Evolutionary conservation across 1,140 invertebrate genomes (phyloP), one percentile per base, ranked within the genome.

Genomic region (Nixonia krombeini): DNA sequence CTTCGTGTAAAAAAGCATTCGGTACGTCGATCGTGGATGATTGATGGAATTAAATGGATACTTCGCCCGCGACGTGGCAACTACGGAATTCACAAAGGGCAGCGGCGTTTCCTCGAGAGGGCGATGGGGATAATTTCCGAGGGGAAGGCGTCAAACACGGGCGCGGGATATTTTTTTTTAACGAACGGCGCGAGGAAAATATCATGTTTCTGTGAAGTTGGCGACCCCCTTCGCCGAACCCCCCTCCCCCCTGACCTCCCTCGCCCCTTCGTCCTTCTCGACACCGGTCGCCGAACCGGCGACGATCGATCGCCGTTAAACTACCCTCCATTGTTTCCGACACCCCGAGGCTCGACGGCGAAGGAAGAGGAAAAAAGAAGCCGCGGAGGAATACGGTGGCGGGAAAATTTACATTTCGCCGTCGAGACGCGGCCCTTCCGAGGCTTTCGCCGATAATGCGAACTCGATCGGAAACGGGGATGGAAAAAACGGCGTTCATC

Each of bases 121-220:
- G 57, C 57, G 33, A 61, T 52, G 62, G 50, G 21, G 67, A 66
- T 64, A 64, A 70, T 68, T 67, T 72, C 61, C 28, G 58, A 74
- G 59, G 69, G 70, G 51, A 62, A 50, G 64, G 50, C 57, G 49
- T 55, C 42, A 47, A 63, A 51, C 47, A 57, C 57, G 49, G 64
- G 56, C 52, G 73, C 69, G 76, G 63, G 72, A 76, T 76, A 79
- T 79, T 80, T 80, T 79, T 80, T 80, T 79, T 79, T 80, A 80
- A 80, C 78, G 65, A 79, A 75, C 71, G 47, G 38, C 50, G 57
- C 61, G 51, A 70, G 63, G 53, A 73, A 70, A 78, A 79, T 80
- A 79, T 78, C 75, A 75, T 78, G 75, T 79, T 80, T 80, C 78
- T 72, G 74, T 75, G 73, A 80, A 76, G 74, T 62, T 13, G 9